Evolutionary conservation across 2,888 invertebrate species (phyloP), one percentile per base, ranked within the genome.

Genomic region (Chrysolina americana): DNA sequence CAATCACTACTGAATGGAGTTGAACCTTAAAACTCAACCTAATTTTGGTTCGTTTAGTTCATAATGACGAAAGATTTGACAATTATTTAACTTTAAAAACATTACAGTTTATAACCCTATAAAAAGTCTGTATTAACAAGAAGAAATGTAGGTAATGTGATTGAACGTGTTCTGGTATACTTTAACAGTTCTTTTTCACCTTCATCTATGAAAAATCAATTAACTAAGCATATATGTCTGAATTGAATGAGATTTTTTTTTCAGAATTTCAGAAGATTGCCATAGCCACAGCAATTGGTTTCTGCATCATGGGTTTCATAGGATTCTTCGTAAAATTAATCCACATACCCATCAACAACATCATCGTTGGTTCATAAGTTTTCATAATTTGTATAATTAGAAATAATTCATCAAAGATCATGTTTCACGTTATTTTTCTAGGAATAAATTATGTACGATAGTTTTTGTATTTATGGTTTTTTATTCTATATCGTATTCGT

Each of bases 261-360:
- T 48, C 91, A 97, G 99, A 99, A 90, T 99, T 99, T 89, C 98
- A 99, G 89, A 99, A 99, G 90, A 99, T 99, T 85, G 99, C 99
- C 36, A 95, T 99, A 83, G 99, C 99, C 72, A 99, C 99, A 76
- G 99, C 99, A 5, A 98, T 99, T 86, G 99, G 99, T 73, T 99
- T 99, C 91, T 98, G 97, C 89, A 98, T 99, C 88, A 99, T 99
- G 99, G 99, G 99, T 73, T 99, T 99, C 90, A 99, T 99, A 87
- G 99, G 99, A 84, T 99, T 99, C 92, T 99, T 99, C 85, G 99
- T 99, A 48, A 99, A 99, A 90, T 92, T 99, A 83, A 99, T 99
- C 89, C 99, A 99, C 89, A 99, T 99, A 89, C 99, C 99, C 80
- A 99, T 99, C 89, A 97, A 97, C 89, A 96, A 96, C 89, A 96